A percentile compares a stretch with the other conserved stretches of the same genome.
Evolutionary conservation across 2,113 vertebrate genomes (phyloP).

Genomic region (Laterallus jamaicensis): DNA sequence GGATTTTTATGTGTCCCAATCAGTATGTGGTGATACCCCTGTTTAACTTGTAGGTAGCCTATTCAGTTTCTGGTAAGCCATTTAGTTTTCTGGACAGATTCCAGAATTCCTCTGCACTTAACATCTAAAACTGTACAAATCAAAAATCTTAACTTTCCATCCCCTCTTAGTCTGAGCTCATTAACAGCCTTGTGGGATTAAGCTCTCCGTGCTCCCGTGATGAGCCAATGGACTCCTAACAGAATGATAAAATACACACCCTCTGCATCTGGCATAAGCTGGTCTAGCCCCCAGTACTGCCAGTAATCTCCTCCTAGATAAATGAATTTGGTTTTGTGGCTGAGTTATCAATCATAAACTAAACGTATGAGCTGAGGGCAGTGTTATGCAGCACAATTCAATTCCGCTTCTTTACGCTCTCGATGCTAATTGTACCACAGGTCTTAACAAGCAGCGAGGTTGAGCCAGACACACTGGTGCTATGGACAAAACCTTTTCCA

Average conservation of each 20-base stretch:
- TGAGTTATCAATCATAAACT: not conserved
- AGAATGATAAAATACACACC: rapidly evolving
- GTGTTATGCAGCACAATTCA: not conserved
- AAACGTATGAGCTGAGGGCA: not conserved
- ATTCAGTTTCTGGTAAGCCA: not conserved
- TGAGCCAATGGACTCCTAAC: not conserved
- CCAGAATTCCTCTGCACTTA: not conserved
- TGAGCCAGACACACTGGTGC: not conserved
- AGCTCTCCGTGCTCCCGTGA: not conserved
- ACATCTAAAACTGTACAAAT: not conserved
- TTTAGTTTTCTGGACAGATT: not conserved
- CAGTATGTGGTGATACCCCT: not conserved
- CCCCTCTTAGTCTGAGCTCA: not conserved
- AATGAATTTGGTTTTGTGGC: not conserved
- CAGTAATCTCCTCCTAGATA: not conserved
- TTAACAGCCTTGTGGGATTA: not conserved
- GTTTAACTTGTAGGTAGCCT: not conserved
- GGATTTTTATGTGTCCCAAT: not conserved
- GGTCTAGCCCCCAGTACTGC: not conserved
- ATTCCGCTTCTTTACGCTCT: not conserved
- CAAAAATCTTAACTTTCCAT: not conserved
- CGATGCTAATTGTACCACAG: not conserved
- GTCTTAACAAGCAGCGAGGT: rapidly evolving
- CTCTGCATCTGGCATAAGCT: not conserved
- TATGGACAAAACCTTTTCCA: not conserved